These are phyloP conservation scores for Nanorana parkeri DNA, from an alignment of 2,113 vertebrate species.

Conservation along the genomic window DNA sequence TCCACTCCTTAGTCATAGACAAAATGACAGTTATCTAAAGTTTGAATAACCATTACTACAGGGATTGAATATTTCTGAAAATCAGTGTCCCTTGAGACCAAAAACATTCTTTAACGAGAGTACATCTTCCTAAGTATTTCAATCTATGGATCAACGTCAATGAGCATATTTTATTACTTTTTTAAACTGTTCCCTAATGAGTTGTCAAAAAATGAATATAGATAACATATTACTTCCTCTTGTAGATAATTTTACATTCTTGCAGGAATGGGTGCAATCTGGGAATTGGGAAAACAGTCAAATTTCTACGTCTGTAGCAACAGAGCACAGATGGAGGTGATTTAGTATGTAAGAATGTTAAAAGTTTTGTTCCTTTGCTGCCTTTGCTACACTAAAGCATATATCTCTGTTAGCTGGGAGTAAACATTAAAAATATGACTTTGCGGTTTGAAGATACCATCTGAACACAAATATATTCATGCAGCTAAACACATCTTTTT, in stretches of 20 bases:
- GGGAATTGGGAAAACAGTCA: background rate
- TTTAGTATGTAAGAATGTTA: constrained; percentile 2
- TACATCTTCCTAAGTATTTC: constrained; percentile 1
- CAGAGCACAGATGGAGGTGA: constrained; percentile 35
- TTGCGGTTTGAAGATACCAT: no score
- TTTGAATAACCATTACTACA: background rate
- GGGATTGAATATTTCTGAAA: background rate
- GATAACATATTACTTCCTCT: constrained; percentile 41
- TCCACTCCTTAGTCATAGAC: background rate
- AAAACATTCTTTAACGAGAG: constrained; percentile 31
- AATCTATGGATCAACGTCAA: background rate
- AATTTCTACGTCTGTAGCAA: background rate
- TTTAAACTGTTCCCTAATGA: constrained; percentile 3
- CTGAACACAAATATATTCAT: no score
- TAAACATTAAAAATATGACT: no score
- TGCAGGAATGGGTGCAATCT: constrained; percentile 5
- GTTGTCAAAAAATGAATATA: constrained; percentile 27
- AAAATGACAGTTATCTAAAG: background rate
- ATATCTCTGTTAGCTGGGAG: no score
- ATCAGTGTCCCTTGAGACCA: constrained; percentile 15
- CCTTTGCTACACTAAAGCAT: no score
- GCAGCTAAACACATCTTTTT: no score
- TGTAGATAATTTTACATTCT: constrained; percentile 13
- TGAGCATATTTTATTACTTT: constrained; percentile 2
- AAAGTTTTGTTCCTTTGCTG: background rate